These are phyloP conservation scores for Psammodynastes pulverulentus DNA, from an alignment of 2,113 vertebrate genomes.

Conservation along the genomic window DNA sequence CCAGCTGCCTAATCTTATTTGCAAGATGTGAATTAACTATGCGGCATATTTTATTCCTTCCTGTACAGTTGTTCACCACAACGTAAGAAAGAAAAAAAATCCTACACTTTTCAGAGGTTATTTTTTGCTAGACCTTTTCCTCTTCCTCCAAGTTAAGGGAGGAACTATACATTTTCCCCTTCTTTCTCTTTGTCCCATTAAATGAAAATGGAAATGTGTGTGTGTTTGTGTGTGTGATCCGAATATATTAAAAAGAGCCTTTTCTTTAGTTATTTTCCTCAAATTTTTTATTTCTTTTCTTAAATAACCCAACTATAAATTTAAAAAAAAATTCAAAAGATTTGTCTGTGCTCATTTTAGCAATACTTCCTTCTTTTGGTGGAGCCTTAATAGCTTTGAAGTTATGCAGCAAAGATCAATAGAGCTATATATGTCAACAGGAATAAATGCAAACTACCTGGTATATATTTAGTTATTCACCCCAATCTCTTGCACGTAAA, in stretches of 20 bases:
- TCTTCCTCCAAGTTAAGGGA: not conserved
- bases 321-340: not conserved
- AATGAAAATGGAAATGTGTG: not conserved
- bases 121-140: not conserved
- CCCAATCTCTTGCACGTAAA: not conserved
- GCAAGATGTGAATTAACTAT: conserved; percentile 5
- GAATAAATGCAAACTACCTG: not conserved
- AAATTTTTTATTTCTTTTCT: not conserved
- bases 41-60: conserved; percentile 8
- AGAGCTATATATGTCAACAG: not conserved
- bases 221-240: not conserved
- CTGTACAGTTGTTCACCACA: conserved; percentile 6
- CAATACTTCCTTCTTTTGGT: not conserved
- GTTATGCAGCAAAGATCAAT: not conserved
- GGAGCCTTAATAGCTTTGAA: not conserved
- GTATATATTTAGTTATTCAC: not conserved
- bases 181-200: not conserved
- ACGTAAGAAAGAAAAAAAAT: not conserved
- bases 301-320: not conserved
- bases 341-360: not conserved
- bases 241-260: not conserved
- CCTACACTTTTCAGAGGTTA: not conserved
- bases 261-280: not conserved
- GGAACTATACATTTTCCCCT: not conserved
- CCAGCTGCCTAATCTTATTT: conserved; percentile 11